Evolutionary conservation across 2,888 invertebrate species (phyloP), one percentile per base, ranked within the genome.

Genomic region (Brachyptera risi): DNA sequence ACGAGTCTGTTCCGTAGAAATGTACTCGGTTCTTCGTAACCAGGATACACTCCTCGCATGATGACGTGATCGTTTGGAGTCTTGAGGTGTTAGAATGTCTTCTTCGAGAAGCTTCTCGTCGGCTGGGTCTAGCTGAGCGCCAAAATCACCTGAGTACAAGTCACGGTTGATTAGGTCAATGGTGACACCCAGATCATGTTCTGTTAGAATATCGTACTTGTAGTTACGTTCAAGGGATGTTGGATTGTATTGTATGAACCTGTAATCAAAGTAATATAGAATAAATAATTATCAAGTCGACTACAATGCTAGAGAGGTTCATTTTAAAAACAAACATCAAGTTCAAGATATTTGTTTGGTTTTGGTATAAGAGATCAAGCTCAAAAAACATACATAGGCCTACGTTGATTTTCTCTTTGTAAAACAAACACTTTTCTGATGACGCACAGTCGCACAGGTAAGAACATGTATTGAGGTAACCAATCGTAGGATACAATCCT

Each of bases 11-110:
- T 99, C 99, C 38, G 98, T 97, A 3, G 97, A 97, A 71, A 99
- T 99, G 72, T 99, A 99, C 75, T 99, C 99, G 0, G 99, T 99
- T 68, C 96, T 88, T 58, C 99, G 86, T 73, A 99, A 82, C 99
- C 99, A 99, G 0, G 99, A 97, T 1, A 99, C 98, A 72, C 90
- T 92, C 67, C 92, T 89, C 1, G 95, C 95, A 80, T 99, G 98
- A 78, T 97, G 96, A 5, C 92, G 83, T 0, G 97, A 97, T 67
- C 83, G 79, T 73, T 92, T 90, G 0, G 92, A 90, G 73, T 93
- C 92, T 71, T 91, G 90, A 0, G 90, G 92, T 0, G 92, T 88
- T 58, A 88, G 82, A 56, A 91, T 84, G 80, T 98, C 98, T 80
- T 99, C 98, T 78, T 98, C 98, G 0, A 99, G 76, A 21, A 99